These are phyloP conservation scores for Macroteleia sp. DNA, from an alignment of 2,888 invertebrate species.

Conservation along the genomic window DNA sequence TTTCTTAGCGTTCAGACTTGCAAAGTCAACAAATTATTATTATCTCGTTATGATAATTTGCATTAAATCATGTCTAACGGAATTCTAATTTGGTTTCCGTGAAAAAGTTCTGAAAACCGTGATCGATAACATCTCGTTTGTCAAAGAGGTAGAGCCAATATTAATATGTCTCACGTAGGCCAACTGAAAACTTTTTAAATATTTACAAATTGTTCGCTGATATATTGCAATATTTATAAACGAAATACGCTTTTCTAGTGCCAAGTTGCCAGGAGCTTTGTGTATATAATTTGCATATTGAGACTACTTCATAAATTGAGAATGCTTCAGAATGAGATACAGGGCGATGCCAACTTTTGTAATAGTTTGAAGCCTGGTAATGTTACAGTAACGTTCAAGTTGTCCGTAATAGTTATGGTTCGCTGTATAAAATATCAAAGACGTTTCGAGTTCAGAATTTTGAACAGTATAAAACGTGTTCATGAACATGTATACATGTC, in stretches of 20 bases:
- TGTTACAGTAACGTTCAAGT: constrained; percentile 33
- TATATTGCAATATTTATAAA: constrained; percentile 57
- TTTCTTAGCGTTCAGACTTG: constrained; percentile 1
- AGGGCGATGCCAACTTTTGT: constrained; percentile 55
- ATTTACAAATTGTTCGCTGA: constrained; percentile 43
- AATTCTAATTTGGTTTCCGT: constrained; percentile 33
- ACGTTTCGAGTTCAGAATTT: constrained; percentile 10
- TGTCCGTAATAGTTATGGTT: constrained; percentile 49
- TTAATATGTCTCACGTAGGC: constrained; percentile 28
- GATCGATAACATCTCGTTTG: constrained; percentile 41
- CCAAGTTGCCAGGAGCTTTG: constrained; percentile 39
- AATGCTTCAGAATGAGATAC: constrained; percentile 61
- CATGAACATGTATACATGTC: too few relatives aligned
- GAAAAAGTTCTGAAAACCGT: constrained; percentile 25
- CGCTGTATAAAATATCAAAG: constrained; percentile 35
- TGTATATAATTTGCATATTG: constrained; percentile 69
- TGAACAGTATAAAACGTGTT: too few relatives aligned
- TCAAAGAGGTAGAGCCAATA: constrained; percentile 18
- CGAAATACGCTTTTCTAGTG: constrained; percentile 25
- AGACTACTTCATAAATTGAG: constrained; percentile 68
- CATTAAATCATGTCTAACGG: constrained; percentile 20
- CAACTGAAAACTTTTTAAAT: constrained; percentile 36
- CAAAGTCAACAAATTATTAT: constrained; percentile 41
- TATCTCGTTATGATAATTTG: constrained; percentile 44
- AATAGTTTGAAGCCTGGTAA: constrained; percentile 30